Evolutionary conservation across 2,113 vertebrate species (phyloP), one percentile per base, ranked within the genome.

Genomic region (Fulica atra): DNA sequence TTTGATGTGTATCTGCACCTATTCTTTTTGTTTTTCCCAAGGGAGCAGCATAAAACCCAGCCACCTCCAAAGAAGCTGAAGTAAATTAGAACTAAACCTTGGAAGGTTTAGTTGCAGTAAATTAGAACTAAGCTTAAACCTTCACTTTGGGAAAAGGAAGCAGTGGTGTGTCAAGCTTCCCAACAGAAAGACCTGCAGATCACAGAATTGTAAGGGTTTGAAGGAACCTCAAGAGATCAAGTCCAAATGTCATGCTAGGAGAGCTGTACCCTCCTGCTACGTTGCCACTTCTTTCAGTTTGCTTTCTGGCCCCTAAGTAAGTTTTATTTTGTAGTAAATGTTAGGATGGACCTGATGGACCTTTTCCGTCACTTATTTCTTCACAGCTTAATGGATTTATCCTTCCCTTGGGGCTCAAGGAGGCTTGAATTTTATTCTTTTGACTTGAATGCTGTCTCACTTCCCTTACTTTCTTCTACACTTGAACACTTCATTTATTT

Each of bases 371-470:
- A 69, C 71, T 69, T 56, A 40, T 29, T 82, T 93, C 81, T 72
- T 92, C 81, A 69, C 14, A 89, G 42, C 33, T 86, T 94, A 88
- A 88, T 38, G 81, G 50, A 82, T 86, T 92, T 85, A 81, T 65
- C 21, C 28, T 82, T 76, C 91, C 66, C 54, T 80, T 53, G 24
- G 31, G 31, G 44, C 36, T 92, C 53, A 56, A 61, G 44, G 17
- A 80, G 63, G 28, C 64, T 70, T 83, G 71, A 80, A 70, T 77
- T 92, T 91, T 64, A 81, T 15, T 35, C 21, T 66, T 87, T 65
- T 60, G 46, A 61, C 73, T 15, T 73, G 15, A 95, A 70, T 20
- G 54, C 16, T 4, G 2, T 50, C 44, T 87, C 38, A 76, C 44
- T 80, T 66, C 25, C 29, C n/a, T 70, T 69, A 44, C 31, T 85